Base-by-base conservation (phyloP, 2,888 invertebrate genomes). In the Paralinhomoeus sp. region DNA sequence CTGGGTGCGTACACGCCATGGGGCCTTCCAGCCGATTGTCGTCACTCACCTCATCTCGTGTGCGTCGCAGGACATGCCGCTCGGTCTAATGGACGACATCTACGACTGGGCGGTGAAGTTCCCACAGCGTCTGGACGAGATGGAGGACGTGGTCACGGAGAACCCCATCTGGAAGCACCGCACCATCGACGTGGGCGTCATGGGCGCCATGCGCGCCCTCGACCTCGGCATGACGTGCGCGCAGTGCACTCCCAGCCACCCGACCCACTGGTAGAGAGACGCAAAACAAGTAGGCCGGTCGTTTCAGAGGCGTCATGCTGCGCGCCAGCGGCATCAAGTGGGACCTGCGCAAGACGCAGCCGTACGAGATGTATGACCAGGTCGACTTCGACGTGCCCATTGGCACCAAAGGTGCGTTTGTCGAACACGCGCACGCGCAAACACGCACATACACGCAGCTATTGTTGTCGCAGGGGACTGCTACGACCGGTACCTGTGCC, bases 301-400 rank as follows among this genome's bases (percentile, higher is more conserved):
- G 5, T 27, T 27, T 27, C 27, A 27, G 27, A 5, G 27, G 27
- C 12, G 91, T 93, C 2, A 93, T 99, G 93, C 68, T 97, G 24
- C 73, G 97, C 43, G 93, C 93, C 0, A 91, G 91, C 0, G 97
- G 97, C 18, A 87, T 97, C 54, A 89, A 91, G 64, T 99, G 97
- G 91, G 97, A 99, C 65, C 68, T 97, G 39, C 74, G 97, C 43
- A 91, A 93, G 67, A 68, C 77, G 17, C 81, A 85, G 64, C 97
- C 97, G 0, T 99, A 97, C 64, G 97, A 97, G 65, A 89, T 82
- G 0, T 97, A 99, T 62, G 72, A 84, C 57, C 68, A 77, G 43
- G 72, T 93, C 1, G 89, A 97, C 17, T 97, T 97, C 63, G 97
- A 99, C 61, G 75, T 99, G 1, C 97, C 97, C 13, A 78, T 97